Evolutionary conservation across 2,113 vertebrate species (phyloP), one percentile per base, ranked within the genome.

Genomic region (Ageneiosus marmoratus): DNA sequence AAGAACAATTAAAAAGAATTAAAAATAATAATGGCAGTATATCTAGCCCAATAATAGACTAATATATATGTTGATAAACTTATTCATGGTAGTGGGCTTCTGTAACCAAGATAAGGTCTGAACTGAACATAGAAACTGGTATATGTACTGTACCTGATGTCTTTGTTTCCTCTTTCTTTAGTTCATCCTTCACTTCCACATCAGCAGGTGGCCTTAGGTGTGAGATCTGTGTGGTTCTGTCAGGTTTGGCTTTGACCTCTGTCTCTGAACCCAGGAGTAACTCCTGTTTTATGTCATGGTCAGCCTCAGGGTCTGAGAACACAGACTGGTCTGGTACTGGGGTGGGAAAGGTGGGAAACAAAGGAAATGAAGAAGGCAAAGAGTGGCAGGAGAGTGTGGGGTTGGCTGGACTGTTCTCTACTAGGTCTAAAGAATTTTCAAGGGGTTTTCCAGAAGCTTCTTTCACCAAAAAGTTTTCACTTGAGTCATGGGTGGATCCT

Each of bases 221-320:
- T 0, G 92, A 92, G 22, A 91, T 92, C 37, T 89, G 84, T 1
- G 94, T 90, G 0, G 92, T 94, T 87, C 92, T 94, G 86, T 94
- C 92, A 0, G 88, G 86, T 84, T 89, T 86, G 41, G 84, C 62
- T 53, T 87, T 89, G 24, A 87, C 51, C n/a, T 87, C 87, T 56
- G 89, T 86, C 70, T n/a, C 83, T 32, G 80, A 89, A 77, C 88
- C 67, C 20, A 87, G 20, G 22, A 87, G 84, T 46, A 89, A 87
- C 9, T 94, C 91, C 6, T 86, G 83, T 86, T 93, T 93, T 29
- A 93, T 84, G 20, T 88, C 41, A 32, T 86, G 29, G n/a, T 81
- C 86, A 27, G 50, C n/a, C 3, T 85, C 83, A 29, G 74, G 41
- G 12, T 51, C 85, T 2, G 87, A 82, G 27, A 86, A 88, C 12